Conservation (phyloP, 2,113 vertebrate species). For the Pelecanus crispus region DNA sequence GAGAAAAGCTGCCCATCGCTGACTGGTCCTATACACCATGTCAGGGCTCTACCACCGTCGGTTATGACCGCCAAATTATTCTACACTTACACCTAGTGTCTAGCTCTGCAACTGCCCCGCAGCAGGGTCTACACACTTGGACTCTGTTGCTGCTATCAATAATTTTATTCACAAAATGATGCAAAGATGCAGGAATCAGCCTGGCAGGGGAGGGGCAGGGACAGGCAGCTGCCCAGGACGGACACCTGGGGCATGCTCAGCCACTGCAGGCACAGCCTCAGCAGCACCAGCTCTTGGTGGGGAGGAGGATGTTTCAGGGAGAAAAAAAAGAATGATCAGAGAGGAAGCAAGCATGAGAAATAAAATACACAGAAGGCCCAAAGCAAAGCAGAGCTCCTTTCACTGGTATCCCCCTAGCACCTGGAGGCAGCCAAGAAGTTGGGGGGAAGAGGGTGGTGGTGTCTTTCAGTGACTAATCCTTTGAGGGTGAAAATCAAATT, state of each 20-base stretch:
- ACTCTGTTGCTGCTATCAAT: neutral
- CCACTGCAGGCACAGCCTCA: neutral
- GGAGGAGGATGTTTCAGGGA: neutral
- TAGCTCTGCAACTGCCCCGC: neutral
- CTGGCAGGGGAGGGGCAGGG: neutral
- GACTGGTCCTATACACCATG: neutral
- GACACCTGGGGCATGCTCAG: neutral
- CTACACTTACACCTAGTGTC: neutral
- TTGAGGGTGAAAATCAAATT: constrained; percentile 21
- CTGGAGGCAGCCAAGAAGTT: neutral
- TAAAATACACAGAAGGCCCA: neutral
- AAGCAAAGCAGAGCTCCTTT: neutral
- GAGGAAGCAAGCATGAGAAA: neutral
- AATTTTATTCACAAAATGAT: neutral
- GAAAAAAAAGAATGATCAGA: neutral
- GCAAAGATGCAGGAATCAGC: neutral
- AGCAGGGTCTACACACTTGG: neutral
- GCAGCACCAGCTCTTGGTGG: neutral
- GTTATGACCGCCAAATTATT: neutral
- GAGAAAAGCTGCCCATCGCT: neutral
- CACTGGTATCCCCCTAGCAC: neutral
- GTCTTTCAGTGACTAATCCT: neutral
- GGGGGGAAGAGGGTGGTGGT: neutral
- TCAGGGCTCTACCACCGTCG: accelerated
- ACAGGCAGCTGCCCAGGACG: neutral